Percentiles rank a stretch among this genome's conserved stretches.
These are phyloP conservation scores for Willisornis vidua DNA, from an alignment of 2,113 vertebrate genomes.

Conservation along the genomic window DNA sequence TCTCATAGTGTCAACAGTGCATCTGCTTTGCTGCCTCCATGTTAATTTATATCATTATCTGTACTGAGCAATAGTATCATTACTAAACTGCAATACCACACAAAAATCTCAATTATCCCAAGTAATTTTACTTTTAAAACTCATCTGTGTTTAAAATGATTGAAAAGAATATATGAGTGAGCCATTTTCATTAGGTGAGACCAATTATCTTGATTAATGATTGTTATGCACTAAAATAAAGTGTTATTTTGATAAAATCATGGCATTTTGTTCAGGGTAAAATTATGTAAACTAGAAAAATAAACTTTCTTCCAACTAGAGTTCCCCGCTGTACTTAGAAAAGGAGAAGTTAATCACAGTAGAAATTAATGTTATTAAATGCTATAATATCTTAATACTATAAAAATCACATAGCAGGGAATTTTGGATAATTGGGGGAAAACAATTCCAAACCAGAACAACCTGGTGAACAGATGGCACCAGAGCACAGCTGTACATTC, in stretches of 20 bases:
- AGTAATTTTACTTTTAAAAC: constrained; percentile 17
- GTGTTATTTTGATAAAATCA: not conserved
- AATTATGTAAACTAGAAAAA: not conserved
- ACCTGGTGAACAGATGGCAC: not conserved
- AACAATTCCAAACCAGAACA: not conserved
- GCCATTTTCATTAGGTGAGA: constrained; percentile 16
- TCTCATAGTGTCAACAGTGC: not conserved
- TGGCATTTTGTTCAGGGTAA: not conserved
- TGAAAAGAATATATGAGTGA: not conserved
- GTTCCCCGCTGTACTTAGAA: not conserved
- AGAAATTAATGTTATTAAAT: not conserved
- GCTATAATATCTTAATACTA: not conserved
- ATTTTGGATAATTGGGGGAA: not conserved
- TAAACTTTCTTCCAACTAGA: not conserved
- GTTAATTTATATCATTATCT: constrained; percentile 49
- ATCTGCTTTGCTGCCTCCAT: not conserved
- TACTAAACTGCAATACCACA: constrained; percentile 19
- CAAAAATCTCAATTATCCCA: constrained; percentile 50
- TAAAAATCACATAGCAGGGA: not conserved
- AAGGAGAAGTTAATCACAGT: not conserved
- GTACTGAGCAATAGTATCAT: constrained; percentile 37
- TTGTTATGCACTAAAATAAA: not conserved
- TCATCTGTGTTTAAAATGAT: not conserved
- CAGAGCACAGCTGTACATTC: not conserved
- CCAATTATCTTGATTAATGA: not conserved